phyloP scores from a whole-genome alignment of 2,113 vertebrate species.

The Pelvicachromis taeniatus region DNA sequence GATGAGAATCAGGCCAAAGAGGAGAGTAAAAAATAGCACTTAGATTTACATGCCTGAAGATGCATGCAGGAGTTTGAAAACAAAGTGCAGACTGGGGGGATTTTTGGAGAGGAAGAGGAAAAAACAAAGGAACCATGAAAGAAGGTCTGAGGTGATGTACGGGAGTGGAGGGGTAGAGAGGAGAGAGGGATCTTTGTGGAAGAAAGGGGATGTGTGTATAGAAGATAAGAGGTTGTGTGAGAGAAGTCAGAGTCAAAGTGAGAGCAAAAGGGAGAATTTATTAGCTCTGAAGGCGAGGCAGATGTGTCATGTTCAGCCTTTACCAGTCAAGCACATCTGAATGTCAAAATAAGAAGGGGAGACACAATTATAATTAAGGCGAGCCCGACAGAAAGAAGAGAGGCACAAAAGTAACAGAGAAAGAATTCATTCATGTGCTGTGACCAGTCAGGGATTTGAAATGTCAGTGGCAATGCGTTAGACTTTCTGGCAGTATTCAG shows the following conservation, averaged over 20 bases:
- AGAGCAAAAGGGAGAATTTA: constrained; percentile 9
- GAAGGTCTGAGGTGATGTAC: neutral
- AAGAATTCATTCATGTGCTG: neutral
- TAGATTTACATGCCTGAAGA: neutral
- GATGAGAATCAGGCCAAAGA: neutral
- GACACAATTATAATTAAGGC: constrained; percentile 1
- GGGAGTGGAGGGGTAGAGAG: neutral
- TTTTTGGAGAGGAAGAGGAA: neutral
- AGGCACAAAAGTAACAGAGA: neutral
- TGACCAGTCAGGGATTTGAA: neutral
- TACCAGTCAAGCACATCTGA: constrained; percentile 35
- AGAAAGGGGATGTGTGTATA: neutral
- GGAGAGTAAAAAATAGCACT: neutral
- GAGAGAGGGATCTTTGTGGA: neutral
- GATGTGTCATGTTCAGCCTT: constrained; percentile 16
- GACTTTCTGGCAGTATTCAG: neutral
- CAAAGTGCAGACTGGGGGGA: neutral
- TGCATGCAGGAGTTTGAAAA: neutral
- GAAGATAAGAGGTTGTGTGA: neutral
- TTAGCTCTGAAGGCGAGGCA: neutral
- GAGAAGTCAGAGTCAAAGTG: neutral
- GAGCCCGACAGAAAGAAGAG: neutral
- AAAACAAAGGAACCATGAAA: neutral
- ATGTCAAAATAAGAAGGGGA: constrained; percentile 18
- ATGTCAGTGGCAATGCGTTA: neutral